Evolutionary conservation across 2,113 vertebrate genomes (phyloP).

Genomic region (Acrocephalus arundinaceus): DNA sequence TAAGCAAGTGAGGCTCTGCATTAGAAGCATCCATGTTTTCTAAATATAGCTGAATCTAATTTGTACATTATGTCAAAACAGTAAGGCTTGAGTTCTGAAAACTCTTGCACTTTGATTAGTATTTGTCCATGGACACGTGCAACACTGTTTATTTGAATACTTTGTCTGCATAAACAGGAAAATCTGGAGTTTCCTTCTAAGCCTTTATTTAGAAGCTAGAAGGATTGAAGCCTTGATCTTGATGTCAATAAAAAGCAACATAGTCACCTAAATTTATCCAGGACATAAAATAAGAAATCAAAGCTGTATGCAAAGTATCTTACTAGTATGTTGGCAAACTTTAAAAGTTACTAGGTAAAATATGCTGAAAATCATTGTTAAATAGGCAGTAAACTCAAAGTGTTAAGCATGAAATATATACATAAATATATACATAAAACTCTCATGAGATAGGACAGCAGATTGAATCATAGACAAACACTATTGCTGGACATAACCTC

Average conservation of each 20-base stretch:
- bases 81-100: not conserved
- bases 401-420: not conserved
- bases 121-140: not conserved
- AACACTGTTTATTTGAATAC: not conserved
- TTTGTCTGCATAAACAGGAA: not conserved
- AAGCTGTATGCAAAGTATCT: not conserved
- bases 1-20: not conserved
- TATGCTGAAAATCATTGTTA: not conserved
- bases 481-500: not conserved
- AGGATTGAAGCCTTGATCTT: not conserved
- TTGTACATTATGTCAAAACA: not conserved
- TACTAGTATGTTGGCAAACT: not conserved
- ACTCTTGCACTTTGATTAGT: not conserved
- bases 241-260: not conserved
- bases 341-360: not conserved
- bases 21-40: not conserved
- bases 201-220: not conserved
- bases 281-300: not conserved
- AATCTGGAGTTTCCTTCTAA: not conserved
- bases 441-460: not conserved
- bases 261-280: not conserved
- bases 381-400: not conserved
- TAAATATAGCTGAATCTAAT: not conserved
- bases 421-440: not conserved
- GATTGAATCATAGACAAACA: not conserved